Base-by-base conservation (phyloP, 2,797 vertebrate genomes). In the Cyclopterus lumpus region DNA sequence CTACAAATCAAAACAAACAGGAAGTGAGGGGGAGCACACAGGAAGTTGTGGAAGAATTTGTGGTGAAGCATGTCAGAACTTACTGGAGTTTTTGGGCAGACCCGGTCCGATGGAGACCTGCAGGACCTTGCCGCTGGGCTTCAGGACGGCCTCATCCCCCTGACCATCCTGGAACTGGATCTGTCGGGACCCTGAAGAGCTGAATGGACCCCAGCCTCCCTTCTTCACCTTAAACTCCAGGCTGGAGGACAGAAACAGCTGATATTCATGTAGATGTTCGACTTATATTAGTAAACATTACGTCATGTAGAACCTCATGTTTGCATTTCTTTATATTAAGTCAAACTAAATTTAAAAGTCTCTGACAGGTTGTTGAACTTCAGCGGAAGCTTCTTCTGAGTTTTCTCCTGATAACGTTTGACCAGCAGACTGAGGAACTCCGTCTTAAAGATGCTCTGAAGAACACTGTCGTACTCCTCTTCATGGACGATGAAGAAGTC, bases 161-260 rank as follows among this genome's bases (percentile, higher is more conserved):
- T 91, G 91, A 62, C 94, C 94, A 18, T 0, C 4, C 80, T 95
- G 94, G 86, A 96, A 96, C 85, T 96, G 95, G 76, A 97, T 94
- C 87, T 97, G 95, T 20, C 95, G 92, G 69, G 95, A 95, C 2
- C 96, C 96, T 0, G 95, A 92, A 0, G 95, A 93, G 4, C 85
- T 91, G 87, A 96, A 96, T 0, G 94, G 95, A 46, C 95, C 94
- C 95, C 96, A 96, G 16, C 95, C 93, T 0, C 94, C 95, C 78
- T 96, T 97, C 90, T 96, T 97, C 79, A 97, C 96, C 89, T 96
- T 96, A 77, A 96, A 96, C 86, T 97, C 96, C 86, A 96, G 92
- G 55, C 96, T 97, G 81, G 18, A 73, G 4, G n/a, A 61, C 20
- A 76, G 38, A 32, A 6, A 8, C n/a, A 11, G 32, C 20, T 36